Evolutionary conservation across 2,113 vertebrate genomes (phyloP).

Genomic region (Callorhinus ursinus): DNA sequence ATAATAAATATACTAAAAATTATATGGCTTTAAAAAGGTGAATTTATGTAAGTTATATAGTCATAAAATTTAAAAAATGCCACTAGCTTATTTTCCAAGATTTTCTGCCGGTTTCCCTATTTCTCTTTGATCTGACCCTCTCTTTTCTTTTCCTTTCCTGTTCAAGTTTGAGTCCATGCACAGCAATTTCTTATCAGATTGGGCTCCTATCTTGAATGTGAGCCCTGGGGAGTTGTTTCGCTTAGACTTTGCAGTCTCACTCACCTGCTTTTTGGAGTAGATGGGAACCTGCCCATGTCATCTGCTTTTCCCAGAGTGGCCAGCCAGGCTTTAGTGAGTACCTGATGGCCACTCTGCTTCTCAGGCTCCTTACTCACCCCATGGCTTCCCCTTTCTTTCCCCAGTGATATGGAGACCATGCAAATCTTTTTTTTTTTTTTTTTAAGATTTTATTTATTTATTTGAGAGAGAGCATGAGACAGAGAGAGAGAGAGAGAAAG

Average conservation of each 20-base stretch:
- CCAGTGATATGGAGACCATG: background rate
- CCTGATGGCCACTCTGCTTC: background rate
- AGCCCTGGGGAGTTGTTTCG: background rate
- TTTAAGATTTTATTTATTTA: no score
- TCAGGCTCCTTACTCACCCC: no score
- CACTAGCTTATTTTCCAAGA: background rate
- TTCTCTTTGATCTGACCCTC: background rate
- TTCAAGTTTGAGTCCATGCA: background rate
- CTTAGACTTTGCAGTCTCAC: background rate
- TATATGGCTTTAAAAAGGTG: background rate
- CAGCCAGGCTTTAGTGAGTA: background rate
- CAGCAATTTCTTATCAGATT: background rate
- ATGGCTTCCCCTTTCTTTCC: background rate
- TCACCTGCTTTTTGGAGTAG: background rate
- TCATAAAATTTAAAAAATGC: background rate
- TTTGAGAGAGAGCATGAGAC: no score
- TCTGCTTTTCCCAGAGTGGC: background rate
- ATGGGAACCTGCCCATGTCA: background rate
- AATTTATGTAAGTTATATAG: background rate
- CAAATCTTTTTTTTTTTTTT: background rate
- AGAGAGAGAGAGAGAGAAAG: no score
- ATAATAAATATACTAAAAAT: background rate
- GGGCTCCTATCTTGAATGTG: background rate
- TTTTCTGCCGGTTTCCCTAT: background rate
- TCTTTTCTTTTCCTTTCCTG: background rate